Evolutionary conservation across 2,888 invertebrate genomes (phyloP).

Genomic region (Ophion costatus): DNA sequence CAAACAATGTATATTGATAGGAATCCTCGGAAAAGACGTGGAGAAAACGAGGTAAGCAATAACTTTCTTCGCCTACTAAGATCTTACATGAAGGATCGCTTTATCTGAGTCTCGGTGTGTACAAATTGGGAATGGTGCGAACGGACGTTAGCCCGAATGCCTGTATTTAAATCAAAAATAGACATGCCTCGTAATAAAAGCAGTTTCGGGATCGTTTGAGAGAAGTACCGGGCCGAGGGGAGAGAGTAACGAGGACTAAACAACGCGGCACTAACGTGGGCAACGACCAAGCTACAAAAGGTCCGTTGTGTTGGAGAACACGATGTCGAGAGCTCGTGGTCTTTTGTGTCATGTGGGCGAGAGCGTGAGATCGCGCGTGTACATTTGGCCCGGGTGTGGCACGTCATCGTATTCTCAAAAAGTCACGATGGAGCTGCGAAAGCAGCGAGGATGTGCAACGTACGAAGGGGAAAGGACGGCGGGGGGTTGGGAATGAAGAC

Average conservation of each 20-base stretch:
- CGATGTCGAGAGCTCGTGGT: conserved; percentile 15
- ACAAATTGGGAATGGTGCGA: neutral
- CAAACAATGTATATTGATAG: neutral
- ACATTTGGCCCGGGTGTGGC: conserved; percentile 31
- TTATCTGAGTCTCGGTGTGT: neutral
- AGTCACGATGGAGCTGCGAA: neutral
- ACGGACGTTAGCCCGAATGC: conserved; percentile 19
- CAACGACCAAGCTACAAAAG: neutral
- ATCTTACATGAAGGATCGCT: neutral
- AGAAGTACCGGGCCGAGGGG: neutral
- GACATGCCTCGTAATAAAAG: neutral
- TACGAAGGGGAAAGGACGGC: conserved; percentile 9
- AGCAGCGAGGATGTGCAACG: conserved; percentile 40
- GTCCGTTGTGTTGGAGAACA: neutral
- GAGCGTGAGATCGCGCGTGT: neutral
- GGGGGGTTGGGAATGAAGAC: neutral
- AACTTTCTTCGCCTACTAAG: neutral
- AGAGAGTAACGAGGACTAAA: no score
- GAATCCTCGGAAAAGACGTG: neutral
- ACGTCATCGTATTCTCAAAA: conserved; percentile 32
- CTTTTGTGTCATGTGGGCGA: conserved; percentile 18
- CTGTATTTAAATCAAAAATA: conserved; percentile 30
- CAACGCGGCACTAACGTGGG: no score
- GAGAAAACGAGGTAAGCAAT: neutral
- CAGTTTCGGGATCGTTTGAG: conserved; percentile 1